phyloP scores from a whole-genome alignment of 2,888 invertebrate genomes.

The Leucophora obtusa region DNA sequence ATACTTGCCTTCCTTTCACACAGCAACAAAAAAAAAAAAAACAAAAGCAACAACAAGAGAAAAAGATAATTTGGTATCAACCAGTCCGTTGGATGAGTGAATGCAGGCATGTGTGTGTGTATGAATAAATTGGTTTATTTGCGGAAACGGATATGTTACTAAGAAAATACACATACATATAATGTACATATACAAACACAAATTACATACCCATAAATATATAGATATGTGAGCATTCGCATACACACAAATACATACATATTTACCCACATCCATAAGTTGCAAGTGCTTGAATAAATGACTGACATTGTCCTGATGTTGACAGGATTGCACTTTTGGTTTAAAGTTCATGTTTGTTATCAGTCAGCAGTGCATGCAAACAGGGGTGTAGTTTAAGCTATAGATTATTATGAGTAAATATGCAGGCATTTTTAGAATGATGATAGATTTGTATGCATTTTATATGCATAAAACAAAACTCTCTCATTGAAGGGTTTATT shows the following conservation, averaged over 20 bases:
- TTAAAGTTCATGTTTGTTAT: slow-evolving; percentile 48
- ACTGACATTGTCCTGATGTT: slow-evolving; percentile 56
- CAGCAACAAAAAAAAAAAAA: not conserved
- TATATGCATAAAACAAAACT: not conserved
- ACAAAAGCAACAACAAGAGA: not conserved
- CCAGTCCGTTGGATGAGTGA: not conserved
- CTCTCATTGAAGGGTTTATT: not conserved
- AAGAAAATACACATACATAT: slow-evolving; percentile 24
- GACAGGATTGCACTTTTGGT: slow-evolving; percentile 47
- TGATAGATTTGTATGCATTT: not conserved
- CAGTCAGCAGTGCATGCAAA: not conserved
- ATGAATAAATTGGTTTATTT: slow-evolving; percentile 61
- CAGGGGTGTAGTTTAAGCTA: not conserved
- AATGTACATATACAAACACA: slow-evolving; percentile 17
- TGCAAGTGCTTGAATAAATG: slow-evolving; percentile 49
- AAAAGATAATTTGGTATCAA: not conserved
- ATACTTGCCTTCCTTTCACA: not conserved
- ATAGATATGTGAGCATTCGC: not conserved
- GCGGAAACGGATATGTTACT: slow-evolving; percentile 59
- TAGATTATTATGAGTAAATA: not conserved
- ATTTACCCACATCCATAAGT: slow-evolving; percentile 41
- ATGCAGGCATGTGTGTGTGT: slow-evolving; percentile 15
- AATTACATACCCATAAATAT: slow-evolving; percentile 21
- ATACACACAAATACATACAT: slow-evolving; percentile 2
- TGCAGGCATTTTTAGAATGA: not conserved